Percentiles rank a stretch among this genome's conserved stretches.
Conservation (phyloP, 1,140 invertebrate species). For the Drosophila sp. region DNA sequence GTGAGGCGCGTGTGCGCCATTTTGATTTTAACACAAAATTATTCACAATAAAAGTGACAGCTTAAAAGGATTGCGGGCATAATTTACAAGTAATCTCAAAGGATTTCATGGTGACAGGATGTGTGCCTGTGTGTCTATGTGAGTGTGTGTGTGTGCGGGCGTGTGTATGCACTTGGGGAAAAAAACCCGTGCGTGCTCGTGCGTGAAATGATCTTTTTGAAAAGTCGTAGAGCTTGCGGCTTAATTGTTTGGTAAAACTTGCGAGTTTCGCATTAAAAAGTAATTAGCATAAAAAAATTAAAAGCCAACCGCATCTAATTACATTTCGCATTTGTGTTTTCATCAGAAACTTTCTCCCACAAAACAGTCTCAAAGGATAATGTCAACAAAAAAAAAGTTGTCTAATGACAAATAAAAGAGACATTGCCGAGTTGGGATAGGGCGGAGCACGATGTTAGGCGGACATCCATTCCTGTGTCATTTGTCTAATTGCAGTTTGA, state of each 20-base stretch:
- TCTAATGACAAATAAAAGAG: constrained; percentile 68
- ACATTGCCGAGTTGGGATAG: constrained; percentile 3
- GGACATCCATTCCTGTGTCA: constrained; percentile 13
- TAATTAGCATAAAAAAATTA: constrained; percentile 73
- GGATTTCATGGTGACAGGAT: constrained; percentile 31
- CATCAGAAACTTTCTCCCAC: constrained; percentile 47
- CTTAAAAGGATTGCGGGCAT: constrained; percentile 73
- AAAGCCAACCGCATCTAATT: constrained; percentile 58
- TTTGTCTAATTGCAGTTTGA: constrained; percentile 61
- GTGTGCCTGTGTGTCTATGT: not conserved
- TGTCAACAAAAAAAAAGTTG: constrained; percentile 57
- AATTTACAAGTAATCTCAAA: constrained; percentile 67
- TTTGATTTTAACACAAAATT: constrained; percentile 79
- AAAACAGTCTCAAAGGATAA: constrained; percentile 46
- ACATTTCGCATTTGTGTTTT: constrained; percentile 53
- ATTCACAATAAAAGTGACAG: constrained; percentile 75
- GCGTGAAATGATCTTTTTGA: constrained; percentile 66
- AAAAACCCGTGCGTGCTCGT: constrained; percentile 39
- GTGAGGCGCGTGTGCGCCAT: constrained; percentile 58
- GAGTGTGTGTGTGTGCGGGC: constrained; percentile 41
- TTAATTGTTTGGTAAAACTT: constrained; percentile 62
- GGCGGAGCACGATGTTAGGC: constrained; percentile 13
- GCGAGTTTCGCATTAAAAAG: constrained; percentile 60
- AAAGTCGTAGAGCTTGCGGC: constrained; percentile 28
- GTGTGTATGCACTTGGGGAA: constrained; percentile 38